Percentiles rank a stretch among this genome's conserved stretches.
phyloP scores from a whole-genome alignment of 2,888 invertebrate genomes.

The Scotopteryx bipunctaria region DNA sequence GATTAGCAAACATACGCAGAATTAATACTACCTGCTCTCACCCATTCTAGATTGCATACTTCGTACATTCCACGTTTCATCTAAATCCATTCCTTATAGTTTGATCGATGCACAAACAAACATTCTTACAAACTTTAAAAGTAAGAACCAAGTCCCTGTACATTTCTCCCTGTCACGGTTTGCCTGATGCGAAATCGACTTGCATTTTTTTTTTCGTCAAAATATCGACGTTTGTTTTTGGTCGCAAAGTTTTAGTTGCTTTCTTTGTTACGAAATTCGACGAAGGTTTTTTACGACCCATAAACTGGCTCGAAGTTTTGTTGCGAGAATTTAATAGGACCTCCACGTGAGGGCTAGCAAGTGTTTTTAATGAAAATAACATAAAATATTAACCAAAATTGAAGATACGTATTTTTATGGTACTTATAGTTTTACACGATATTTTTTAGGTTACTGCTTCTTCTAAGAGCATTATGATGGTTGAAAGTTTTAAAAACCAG shows the following conservation, averaged over 20 bases:
- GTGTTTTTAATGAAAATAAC: not conserved
- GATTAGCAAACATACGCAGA: too few species aligned
- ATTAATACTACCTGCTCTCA: too few species aligned
- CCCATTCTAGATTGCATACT: too few species aligned
- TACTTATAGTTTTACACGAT: too few species aligned
- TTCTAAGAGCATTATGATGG: too few species aligned
- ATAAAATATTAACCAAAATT: not conserved
- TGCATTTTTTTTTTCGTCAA: slow-evolving; percentile 39
- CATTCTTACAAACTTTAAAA: slow-evolving; percentile 2
- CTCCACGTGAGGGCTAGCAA: slow-evolving; percentile 21
- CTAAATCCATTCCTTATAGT: too few species aligned
- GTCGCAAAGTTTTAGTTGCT: slow-evolving; percentile 32
- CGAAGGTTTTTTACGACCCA: slow-evolving; percentile 38
- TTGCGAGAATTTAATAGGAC: slow-evolving; percentile 32
- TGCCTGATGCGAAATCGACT: slow-evolving; percentile 43
- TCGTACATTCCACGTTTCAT: too few species aligned
- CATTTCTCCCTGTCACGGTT: slow-evolving; percentile 49
- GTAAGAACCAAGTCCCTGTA: slow-evolving; percentile 12
- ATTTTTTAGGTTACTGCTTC: too few species aligned
- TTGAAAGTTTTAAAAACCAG: too few species aligned
- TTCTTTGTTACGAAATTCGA: slow-evolving; percentile 34
- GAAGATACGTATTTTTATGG: not conserved
- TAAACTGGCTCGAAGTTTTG: slow-evolving; percentile 33
- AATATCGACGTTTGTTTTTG: slow-evolving; percentile 34
- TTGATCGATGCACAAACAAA: too few species aligned